Conservation (phyloP, 2,113 vertebrate species). For the Psittacara wagleri region DNA sequence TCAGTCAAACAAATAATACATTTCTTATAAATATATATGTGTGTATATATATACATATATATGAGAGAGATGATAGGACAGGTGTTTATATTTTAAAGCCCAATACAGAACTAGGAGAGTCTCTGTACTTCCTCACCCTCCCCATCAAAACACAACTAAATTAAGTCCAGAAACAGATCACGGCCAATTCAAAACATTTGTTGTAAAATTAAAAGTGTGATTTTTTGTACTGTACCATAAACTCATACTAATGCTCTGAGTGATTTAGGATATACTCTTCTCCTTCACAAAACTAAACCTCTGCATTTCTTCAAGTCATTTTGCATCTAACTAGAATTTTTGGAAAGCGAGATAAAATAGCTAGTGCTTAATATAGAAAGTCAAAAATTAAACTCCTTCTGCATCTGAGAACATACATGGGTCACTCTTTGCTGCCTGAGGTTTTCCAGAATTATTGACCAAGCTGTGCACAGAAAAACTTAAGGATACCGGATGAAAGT, state of each 20-base stretch:
- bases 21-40: constrained; percentile 62
- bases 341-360: constrained; percentile 70
- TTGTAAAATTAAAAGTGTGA: constrained; percentile 21
- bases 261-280: constrained; percentile 63
- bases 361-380: constrained; percentile 64
- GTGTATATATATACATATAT: constrained; percentile 33
- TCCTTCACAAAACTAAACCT: constrained; percentile 67
- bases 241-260: constrained; percentile 50
- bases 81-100: constrained; percentile 46
- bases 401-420: constrained; percentile 38
- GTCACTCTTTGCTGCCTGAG: constrained; percentile 62
- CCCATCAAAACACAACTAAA: constrained; percentile 6
- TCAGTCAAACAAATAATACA: constrained; percentile 60
- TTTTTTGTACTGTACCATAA: constrained; percentile 58
- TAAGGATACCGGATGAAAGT: not conserved
- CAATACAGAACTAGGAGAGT: constrained; percentile 11
- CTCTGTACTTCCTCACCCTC: not conserved
- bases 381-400: constrained; percentile 64
- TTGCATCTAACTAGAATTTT: constrained; percentile 56
- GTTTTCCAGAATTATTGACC: constrained; percentile 69
- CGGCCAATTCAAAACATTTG: not conserved
- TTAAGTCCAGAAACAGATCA: constrained; percentile 46
- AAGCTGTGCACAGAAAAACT: constrained; percentile 51
- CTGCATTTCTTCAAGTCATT: constrained; percentile 34
- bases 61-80: constrained; percentile 44